Evolutionary conservation across 2,888 invertebrate genomes (phyloP), one percentile per base, ranked within the genome.

Genomic region (Heteropelma amictum): DNA sequence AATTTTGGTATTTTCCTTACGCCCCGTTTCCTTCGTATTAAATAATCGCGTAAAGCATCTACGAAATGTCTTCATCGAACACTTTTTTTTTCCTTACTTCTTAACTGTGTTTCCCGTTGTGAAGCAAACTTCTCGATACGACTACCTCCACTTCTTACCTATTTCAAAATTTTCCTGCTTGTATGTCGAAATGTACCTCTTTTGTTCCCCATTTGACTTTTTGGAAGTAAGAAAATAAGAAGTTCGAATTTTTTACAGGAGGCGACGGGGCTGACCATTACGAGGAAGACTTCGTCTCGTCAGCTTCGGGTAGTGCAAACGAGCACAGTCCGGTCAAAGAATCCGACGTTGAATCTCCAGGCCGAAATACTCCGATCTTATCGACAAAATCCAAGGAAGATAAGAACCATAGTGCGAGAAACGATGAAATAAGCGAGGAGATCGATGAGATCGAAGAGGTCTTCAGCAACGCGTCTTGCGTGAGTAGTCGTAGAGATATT

Each of bases 351-450:
- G 84, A 83, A 54, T 74, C 79, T 28, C 61, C 74, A 2, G 82
- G 84, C 14, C 72, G 63, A 28, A 84, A 71, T 72, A 77, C 80
- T 28, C 60, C 72, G 26, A 83, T 84, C 47, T 53, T 79, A 17
- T 80, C 79, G 42, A 69, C 35, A 38, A 70, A 38, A 38, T 1
- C 4, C 38, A 5, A 38, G 80, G 45, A 45, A 45, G 85, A 86
- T 5, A 80, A 81, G 56, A 73, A 80, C 35, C 85, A 84, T 56
- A 87, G 81, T 76, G 65, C 81, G 56, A 83, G 80, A 72, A 87
- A 84, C 49, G 87, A 88, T 61, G 87, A 87, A 28, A 82, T 86
- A 72, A 88, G 86, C 69, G 88, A 88, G 77, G 88, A 88, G 77
- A 86, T 87, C 14, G 85, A 87, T 61, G 84, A 84, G 61, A 77